Percentiles rank a stretch among this genome's conserved stretches.
These are phyloP conservation scores for Melinaea menophilus DNA, from an alignment of 2,888 invertebrate species.

Conservation along the genomic window DNA sequence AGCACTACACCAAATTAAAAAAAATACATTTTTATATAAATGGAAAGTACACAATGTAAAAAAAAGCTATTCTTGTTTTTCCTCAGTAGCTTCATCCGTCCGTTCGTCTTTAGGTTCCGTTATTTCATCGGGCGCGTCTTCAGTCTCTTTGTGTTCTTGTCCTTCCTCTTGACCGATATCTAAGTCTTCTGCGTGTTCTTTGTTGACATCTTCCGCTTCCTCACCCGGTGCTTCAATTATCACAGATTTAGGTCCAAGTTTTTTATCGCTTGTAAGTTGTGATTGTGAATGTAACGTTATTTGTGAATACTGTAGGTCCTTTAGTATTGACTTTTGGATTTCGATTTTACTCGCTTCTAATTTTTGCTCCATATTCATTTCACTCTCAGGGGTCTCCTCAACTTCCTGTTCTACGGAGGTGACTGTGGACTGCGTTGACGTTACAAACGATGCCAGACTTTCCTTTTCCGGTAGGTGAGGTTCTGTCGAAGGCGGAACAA, in stretches of 20 bases:
- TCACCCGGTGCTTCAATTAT: slow-evolving; percentile 41
- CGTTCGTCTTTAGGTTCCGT: slow-evolving; percentile 16
- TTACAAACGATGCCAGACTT: slow-evolving; percentile 59
- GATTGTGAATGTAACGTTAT: slow-evolving; percentile 42
- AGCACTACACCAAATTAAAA: no score
- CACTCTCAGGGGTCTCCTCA: slow-evolving; percentile 40
- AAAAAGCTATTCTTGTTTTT: background rate
- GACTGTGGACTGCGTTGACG: slow-evolving; percentile 52
- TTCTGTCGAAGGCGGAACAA: slow-evolving; percentile 47
- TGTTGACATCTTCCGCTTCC: slow-evolving; percentile 39
- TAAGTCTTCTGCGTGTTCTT: slow-evolving; percentile 40
- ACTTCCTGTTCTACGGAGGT: slow-evolving; percentile 35
- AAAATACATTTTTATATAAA: no score
- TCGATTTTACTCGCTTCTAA: slow-evolving; percentile 58
- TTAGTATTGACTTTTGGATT: slow-evolving; percentile 63
- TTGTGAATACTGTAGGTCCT: slow-evolving; percentile 58
- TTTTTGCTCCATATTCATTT: slow-evolving; percentile 48
- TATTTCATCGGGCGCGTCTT: slow-evolving; percentile 18
- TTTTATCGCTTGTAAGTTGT: slow-evolving; percentile 36
- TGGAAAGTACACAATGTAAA: no score
- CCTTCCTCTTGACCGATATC: slow-evolving; percentile 22
- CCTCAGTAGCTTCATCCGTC: slow-evolving; percentile 21
- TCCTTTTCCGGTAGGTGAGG: slow-evolving; percentile 44
- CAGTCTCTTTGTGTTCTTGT: slow-evolving; percentile 19
- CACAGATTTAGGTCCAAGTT: slow-evolving; percentile 36